Conservation (phyloP, 2,888 invertebrate genomes). For the Ethmia dodecea region DNA sequence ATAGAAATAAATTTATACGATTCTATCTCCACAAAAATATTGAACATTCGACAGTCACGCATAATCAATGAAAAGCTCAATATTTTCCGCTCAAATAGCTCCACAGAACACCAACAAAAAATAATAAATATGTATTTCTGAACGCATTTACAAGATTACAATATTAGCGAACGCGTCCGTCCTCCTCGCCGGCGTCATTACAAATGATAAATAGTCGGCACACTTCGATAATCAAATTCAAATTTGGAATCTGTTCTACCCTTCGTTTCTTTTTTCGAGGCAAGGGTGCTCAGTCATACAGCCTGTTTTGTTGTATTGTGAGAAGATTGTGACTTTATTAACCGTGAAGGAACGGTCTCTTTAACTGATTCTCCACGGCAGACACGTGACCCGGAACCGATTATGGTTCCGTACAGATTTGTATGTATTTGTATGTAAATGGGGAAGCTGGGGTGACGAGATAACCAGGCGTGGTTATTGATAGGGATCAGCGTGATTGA, state of each 20-base stretch:
- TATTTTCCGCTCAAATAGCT: constrained; percentile 65
- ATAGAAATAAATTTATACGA: too few relatives aligned
- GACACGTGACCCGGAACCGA: constrained; percentile 80
- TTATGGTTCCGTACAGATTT: constrained; percentile 62
- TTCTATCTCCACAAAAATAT: too few relatives aligned
- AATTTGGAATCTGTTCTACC: constrained; percentile 76
- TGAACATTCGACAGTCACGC: constrained; percentile 39
- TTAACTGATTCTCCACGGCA: constrained; percentile 76
- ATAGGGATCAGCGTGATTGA: constrained; percentile 68
- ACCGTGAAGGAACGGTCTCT: constrained; percentile 71
- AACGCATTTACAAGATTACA: constrained; percentile 74
- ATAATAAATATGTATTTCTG: constrained; percentile 69
- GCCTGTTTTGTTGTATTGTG: constrained; percentile 65
- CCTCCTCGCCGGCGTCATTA: constrained; percentile 63
- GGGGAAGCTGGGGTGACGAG: constrained; percentile 58
- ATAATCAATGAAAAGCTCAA: constrained; percentile 59
- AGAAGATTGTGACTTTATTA: constrained; percentile 75
- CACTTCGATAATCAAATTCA: constrained; percentile 78
- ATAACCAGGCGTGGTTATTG: constrained; percentile 61
- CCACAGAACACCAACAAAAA: constrained; percentile 40
- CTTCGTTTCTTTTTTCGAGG: constrained; percentile 46
- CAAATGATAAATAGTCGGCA: constrained; percentile 75
- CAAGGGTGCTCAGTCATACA: constrained; percentile 48
- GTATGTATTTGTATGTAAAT: constrained; percentile 73
- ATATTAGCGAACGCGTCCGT: constrained; percentile 68